Evolutionary conservation across 1,140 invertebrate genomes (phyloP).

Genomic region (Aradophagus sp.): DNA sequence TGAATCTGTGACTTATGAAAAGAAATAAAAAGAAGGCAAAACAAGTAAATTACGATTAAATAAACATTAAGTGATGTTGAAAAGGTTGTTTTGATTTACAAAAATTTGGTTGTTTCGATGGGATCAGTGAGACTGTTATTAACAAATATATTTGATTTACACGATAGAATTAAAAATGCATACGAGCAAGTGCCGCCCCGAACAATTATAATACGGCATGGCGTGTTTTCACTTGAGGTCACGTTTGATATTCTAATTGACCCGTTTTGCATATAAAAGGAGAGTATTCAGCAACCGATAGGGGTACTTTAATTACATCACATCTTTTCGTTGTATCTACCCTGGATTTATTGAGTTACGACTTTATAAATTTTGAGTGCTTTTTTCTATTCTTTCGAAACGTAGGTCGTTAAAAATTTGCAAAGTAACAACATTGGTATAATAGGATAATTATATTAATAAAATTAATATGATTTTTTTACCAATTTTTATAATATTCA

Average conservation of each 20-base stretch:
- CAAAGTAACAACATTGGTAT: too few species aligned
- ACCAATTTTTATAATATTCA: too few species aligned
- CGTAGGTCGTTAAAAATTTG: too few species aligned
- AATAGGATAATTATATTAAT: too few species aligned
- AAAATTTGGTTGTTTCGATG: too few species aligned
- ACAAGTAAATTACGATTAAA: too few species aligned
- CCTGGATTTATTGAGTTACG: slow-evolving; percentile 42
- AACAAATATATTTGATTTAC: slow-evolving; percentile 16
- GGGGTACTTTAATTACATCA: slow-evolving; percentile 63
- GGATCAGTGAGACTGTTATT: too few species aligned
- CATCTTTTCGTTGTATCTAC: slow-evolving; percentile 50
- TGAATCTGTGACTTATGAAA: too few species aligned
- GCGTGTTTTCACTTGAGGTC: slow-evolving; percentile 60
- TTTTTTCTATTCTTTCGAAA: not conserved
- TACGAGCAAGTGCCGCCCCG: slow-evolving; percentile 1
- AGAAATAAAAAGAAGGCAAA: too few species aligned
- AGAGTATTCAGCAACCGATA: slow-evolving; percentile 58
- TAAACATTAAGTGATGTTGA: too few species aligned
- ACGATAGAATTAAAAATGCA: slow-evolving; percentile 9
- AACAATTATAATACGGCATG: slow-evolving; percentile 54
- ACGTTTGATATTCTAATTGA: slow-evolving; percentile 69
- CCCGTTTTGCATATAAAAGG: slow-evolving; percentile 68
- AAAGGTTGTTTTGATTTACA: too few species aligned
- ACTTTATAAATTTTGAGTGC: slow-evolving; percentile 29
- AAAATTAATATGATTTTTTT: too few species aligned